Evolutionary conservation across 2,113 vertebrate species (phyloP), one percentile per base, ranked within the genome.

Genomic region (Parotia lawesii): DNA sequence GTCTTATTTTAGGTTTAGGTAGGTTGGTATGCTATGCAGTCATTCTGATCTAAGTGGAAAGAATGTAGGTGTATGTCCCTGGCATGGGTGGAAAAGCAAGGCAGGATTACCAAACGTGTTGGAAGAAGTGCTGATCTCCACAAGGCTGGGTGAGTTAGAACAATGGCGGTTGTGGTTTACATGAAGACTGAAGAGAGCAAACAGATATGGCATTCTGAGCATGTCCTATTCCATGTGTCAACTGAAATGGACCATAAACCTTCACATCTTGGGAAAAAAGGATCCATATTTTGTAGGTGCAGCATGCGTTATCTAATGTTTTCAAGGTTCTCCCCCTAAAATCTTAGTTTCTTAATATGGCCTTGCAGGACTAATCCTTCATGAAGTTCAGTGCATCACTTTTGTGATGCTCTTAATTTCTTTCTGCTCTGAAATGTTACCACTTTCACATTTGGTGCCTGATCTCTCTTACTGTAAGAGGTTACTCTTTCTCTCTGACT

Each of bases 1-100:
- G 47, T 62, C 67, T 88, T 90, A 70, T 31, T 91, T 83, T 94
- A 88, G 60, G 17, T 90, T 74, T 83, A 67, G 69, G 56, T 95
- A 58, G 83, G 87, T 42, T 91, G 77, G 35, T 87, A 28, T 61
- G 62, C 50, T 13, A 11, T n/a, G 45, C 19, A 79, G 78, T 91
- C 33, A 33, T 73, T 91, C 42, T 91, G 35, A 82, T 78, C 27
- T 87, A 87, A 93, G 27, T 89, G 89, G 47, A 72, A 95, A 85
- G 70, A 89, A 58, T 48, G 87, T 89, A 87, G 91, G 47, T 89
- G 47, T 76, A 47, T 73, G 47, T 83, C 58, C 47, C 62, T 91
- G 80, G 22, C 60, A 35, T 9, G 54, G 37, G 53, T 89, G 81
- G 51, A 87, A 94, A 64, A 89, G 85, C 38, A 70, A 85, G 38